phyloP scores from a whole-genome alignment of 2,888 invertebrate species.

The Lasioglossum morio region DNA sequence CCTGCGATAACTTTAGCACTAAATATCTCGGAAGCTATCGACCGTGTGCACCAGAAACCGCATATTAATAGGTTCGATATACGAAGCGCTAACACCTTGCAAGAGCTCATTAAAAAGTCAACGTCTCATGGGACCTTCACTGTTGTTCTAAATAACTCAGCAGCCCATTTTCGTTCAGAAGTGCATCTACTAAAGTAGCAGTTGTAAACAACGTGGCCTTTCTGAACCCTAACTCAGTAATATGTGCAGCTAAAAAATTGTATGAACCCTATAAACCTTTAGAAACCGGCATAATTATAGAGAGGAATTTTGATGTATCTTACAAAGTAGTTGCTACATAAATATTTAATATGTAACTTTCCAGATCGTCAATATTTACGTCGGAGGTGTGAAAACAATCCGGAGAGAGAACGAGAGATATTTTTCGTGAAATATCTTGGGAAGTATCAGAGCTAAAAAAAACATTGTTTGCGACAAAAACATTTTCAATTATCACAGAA shows the following conservation, averaged over 20 bases:
- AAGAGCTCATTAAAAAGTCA: conserved; percentile 6
- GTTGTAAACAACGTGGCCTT: background rate
- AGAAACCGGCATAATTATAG: background rate
- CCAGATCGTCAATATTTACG: background rate
- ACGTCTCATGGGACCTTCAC: background rate
- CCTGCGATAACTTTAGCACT: background rate
- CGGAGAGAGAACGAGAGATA: background rate
- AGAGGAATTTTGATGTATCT: background rate
- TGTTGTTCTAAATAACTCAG: background rate
- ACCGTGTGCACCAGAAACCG: background rate
- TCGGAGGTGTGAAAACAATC: background rate
- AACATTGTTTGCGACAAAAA: background rate
- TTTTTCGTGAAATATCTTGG: background rate
- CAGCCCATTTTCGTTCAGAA: background rate
- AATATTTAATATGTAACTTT: background rate
- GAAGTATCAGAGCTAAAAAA: background rate
- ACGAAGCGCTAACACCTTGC: background rate
- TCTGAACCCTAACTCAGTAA: background rate
- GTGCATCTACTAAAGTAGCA: background rate
- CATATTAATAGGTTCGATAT: background rate
- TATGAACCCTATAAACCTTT: background rate
- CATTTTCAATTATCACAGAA: too few relatives aligned
- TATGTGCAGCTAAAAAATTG: background rate
- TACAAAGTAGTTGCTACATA: background rate
- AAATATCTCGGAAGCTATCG: background rate